phyloP scores from a whole-genome alignment of 2,797 vertebrate genomes.

The Zalophus californianus region DNA sequence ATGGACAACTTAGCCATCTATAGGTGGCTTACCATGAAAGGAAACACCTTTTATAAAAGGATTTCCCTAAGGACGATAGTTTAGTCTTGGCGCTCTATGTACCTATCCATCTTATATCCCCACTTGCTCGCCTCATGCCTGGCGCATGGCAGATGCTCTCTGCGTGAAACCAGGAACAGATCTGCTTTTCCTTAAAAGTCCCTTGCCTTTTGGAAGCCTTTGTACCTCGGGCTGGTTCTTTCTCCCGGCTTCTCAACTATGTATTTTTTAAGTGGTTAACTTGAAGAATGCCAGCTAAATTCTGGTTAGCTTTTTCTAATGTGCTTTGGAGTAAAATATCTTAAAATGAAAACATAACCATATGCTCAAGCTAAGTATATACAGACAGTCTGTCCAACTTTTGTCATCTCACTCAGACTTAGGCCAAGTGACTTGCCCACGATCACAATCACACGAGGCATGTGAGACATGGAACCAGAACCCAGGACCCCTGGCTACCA shows the following conservation, averaged over 20 bases:
- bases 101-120: background rate
- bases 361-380: background rate
- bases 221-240: background rate
- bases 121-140: background rate
- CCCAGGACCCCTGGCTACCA: background rate
- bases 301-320: background rate
- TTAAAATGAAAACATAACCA: background rate
- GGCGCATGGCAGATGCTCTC: background rate
- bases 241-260: background rate
- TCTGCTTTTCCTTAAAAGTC: conserved; percentile 33
- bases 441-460: background rate
- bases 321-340: background rate
- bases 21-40: background rate
- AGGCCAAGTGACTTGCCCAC: background rate
- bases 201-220: background rate
- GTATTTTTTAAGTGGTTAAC: background rate
- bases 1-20: background rate
- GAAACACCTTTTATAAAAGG: background rate
- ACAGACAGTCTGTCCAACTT: background rate
- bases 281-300: background rate
- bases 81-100: background rate
- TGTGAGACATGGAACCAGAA: background rate
- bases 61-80: background rate
- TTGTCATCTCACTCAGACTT: background rate
- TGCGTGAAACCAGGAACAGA: background rate